These are phyloP conservation scores for Diarsia mendica DNA, from an alignment of 2,888 invertebrate genomes.

Conservation along the genomic window DNA sequence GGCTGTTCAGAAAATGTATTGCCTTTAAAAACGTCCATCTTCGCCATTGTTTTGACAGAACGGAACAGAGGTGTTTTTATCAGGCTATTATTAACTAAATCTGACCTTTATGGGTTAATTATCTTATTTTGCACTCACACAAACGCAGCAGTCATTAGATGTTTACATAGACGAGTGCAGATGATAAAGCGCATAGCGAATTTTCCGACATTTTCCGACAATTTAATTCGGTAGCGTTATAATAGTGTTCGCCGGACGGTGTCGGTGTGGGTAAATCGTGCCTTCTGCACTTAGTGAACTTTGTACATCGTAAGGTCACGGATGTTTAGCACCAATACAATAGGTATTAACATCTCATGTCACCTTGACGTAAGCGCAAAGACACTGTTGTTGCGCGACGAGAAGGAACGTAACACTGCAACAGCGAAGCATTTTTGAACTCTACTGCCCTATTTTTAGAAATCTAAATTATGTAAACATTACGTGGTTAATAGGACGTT, in stretches of 20 bases:
- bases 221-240: slow-evolving; percentile 67
- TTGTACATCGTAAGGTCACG: slow-evolving; percentile 88
- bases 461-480: slow-evolving; percentile 68
- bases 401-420: slow-evolving; percentile 67
- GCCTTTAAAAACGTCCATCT: slow-evolving; percentile 76
- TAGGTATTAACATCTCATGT: slow-evolving; percentile 88
- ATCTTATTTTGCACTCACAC: slow-evolving; percentile 47
- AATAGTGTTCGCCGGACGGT: slow-evolving; percentile 45
- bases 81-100: slow-evolving; percentile 64
- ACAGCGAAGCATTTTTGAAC: slow-evolving; percentile 66
- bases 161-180: slow-evolving; percentile 52
- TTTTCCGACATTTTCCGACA: slow-evolving; percentile 74
- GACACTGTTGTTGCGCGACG: slow-evolving; percentile 75
- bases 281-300: slow-evolving; percentile 86
- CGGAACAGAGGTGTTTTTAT: slow-evolving; percentile 66
- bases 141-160: slow-evolving; percentile 54
- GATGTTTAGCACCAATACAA: slow-evolving; percentile 88
- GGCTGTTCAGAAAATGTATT: slow-evolving; percentile 78
- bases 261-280: slow-evolving; percentile 74
- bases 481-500: slow-evolving; percentile 68
- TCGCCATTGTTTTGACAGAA: slow-evolving; percentile 68
- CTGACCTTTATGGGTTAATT: slow-evolving; percentile 61
- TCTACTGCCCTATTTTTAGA: slow-evolving; percentile 69
- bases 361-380: slow-evolving; percentile 88
- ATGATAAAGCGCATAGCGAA: slow-evolving; percentile 50